Conservation (phyloP, 2,797 vertebrate genomes). For the Dallia pectoralis region DNA sequence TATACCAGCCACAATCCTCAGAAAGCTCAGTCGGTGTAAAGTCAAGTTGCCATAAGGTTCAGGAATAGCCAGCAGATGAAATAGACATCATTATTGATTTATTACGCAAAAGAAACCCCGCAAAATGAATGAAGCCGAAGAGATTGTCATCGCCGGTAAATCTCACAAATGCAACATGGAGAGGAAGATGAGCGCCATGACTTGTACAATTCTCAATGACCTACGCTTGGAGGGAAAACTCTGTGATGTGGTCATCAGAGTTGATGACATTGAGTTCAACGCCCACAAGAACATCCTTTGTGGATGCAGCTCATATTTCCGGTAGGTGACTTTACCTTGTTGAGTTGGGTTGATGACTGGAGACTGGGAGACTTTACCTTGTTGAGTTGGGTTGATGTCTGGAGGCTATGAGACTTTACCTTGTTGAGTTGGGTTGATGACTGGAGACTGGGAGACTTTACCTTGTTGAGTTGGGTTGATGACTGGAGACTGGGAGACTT, state of each 20-base stretch:
- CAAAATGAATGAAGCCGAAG: slow-evolving; percentile 36
- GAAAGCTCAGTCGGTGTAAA: neutral
- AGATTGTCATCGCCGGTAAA: slow-evolving; percentile 33
- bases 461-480: neutral
- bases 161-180: slow-evolving; percentile 63
- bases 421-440: neutral
- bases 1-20: neutral
- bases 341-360: neutral
- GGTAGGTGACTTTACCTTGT: slow-evolving; percentile 27
- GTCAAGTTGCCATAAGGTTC: neutral
- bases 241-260: slow-evolving; percentile 44
- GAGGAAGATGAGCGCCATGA: slow-evolving; percentile 68
- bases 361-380: neutral
- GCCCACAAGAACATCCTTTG: slow-evolving; percentile 55
- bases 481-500: neutral
- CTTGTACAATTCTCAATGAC: slow-evolving; percentile 40
- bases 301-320: slow-evolving; percentile 50
- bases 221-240: slow-evolving; percentile 31
- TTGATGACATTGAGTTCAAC: slow-evolving; percentile 23
- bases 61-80: neutral
- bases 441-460: too few relatives aligned
- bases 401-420: neutral
- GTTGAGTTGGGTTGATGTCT: neutral
- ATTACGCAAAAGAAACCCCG: neutral
- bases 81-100: neutral